Evolutionary conservation across 2,888 invertebrate species (phyloP).

Genomic region (Caradrina clavipalpis): DNA sequence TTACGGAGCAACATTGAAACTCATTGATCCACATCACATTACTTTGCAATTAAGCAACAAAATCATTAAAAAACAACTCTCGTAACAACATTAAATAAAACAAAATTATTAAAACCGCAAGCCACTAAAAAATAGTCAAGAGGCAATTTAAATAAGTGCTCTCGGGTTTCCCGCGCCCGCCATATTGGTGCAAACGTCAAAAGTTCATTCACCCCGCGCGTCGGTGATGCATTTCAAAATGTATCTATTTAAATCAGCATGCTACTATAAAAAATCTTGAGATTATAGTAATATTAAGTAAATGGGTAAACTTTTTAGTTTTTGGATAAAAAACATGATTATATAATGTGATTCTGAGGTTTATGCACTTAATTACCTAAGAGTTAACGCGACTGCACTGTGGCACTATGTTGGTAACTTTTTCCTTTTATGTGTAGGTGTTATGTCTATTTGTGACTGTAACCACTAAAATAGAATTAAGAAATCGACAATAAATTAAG

Average conservation of each 20-base stretch:
- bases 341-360: not conserved
- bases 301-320: not conserved
- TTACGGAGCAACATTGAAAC: not conserved
- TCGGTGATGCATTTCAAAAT: conserved; percentile 64
- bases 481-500: not conserved
- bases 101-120: conserved; percentile 57
- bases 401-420: not conserved
- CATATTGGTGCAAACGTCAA: conserved; percentile 79
- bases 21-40: conserved; percentile 33
- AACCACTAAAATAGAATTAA: not conserved
- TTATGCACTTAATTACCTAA: not conserved
- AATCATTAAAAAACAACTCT: conserved; percentile 41
- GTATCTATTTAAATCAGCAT: conserved; percentile 55
- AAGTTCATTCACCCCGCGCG: conserved; percentile 68
- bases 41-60: conserved; percentile 29
- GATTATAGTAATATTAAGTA: conserved; percentile 10
- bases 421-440: not conserved
- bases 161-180: conserved; percentile 81
- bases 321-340: not conserved
- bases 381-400: not conserved
- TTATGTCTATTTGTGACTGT: not conserved
- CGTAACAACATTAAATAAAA: conserved; percentile 44
- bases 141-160: conserved; percentile 83
- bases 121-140: conserved; percentile 71
- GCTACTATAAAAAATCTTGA: conserved; percentile 22